Conservation (phyloP, 2,888 invertebrate genomes). For the Schizaphis graminum region DNA sequence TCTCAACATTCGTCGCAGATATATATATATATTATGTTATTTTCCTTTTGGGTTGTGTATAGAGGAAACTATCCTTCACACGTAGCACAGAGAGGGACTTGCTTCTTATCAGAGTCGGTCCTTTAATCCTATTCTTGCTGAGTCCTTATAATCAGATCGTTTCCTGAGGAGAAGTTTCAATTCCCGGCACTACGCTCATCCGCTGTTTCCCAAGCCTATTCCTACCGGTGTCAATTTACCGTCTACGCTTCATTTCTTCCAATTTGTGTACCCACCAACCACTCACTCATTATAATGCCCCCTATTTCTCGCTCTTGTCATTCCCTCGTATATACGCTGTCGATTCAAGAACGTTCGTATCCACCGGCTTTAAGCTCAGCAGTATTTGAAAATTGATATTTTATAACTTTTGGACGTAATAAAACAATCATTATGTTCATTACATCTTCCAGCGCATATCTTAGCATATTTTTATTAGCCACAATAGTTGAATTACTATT, state of each 20-base stretch:
- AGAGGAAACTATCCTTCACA: constrained; percentile 29
- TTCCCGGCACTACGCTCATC: constrained; percentile 39
- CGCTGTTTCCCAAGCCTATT: neutral
- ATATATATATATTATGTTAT: constrained; percentile 41
- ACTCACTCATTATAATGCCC: constrained; percentile 39
- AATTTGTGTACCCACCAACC: constrained; percentile 54
- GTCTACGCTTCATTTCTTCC: constrained; percentile 58
- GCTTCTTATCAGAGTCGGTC: constrained; percentile 55
- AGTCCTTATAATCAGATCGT: constrained; percentile 60
- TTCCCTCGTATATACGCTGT: neutral
- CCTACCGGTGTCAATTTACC: constrained; percentile 60
- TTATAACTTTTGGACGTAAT: neutral
- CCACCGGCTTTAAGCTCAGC: neutral
- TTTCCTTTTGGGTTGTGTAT: constrained; percentile 19
- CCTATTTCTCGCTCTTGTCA: constrained; percentile 16
- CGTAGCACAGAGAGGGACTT: neutral
- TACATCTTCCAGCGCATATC: neutral
- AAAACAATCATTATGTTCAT: neutral
- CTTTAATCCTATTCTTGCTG: constrained; percentile 59
- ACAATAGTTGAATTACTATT: neutral
- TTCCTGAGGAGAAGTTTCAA: constrained; percentile 60
- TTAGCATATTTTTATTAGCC: neutral
- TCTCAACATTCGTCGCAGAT: constrained; percentile 19
- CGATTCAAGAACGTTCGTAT: neutral
- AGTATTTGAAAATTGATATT: neutral